Base-by-base conservation (phyloP, 2,113 vertebrate species). In the Eulemur rufifrons region DNA sequence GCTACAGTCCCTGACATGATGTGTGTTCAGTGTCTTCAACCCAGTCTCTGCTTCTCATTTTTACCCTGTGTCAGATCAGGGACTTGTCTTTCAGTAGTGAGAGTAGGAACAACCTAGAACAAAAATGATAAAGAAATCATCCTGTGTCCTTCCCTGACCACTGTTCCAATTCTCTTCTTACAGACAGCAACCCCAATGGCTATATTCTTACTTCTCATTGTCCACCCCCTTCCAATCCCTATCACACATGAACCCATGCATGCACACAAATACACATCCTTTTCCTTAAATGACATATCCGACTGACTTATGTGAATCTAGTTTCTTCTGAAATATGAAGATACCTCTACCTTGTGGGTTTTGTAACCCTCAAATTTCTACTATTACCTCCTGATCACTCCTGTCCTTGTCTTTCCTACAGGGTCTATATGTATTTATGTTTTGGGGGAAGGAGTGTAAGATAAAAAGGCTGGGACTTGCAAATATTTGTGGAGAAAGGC, bases 161-260 rank as follows among this genome's bases (percentile, higher is more conserved):
- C 32, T 20, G 12, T 17, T 76, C 2, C 45, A 42, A 45, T 34
- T 39, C 32, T 83, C 52, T 34, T 39, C 37, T 50, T 12, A 9
- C 3, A 71, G 42, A 27, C 80, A 47, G 17, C 42, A 29, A 25
- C 17, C 6, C 34, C 8, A 39, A 7, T 0, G 14, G 6, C 9
- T 54, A 20, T 81, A 74, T 54, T 76, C 32, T 63, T 45, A 15
- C 13, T 95, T 39, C 29, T 61, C 18, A 7, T 32, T 54, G 10
- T 18, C 39, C 34, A 32, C 11, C 20, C 37, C 20, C 45, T 52
- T 52, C 21, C 42, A 12, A 32, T 86, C 34, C 7, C 25, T 83
- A 45, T n/a, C 27, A 52, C 23, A 66, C 0, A 6, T 3, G 12
- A 3, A 91, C 17, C 9, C 4, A 12, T 6, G 0, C 5, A 6